A percentile compares a stretch with the other conserved stretches of the same genome.
phyloP scores from a whole-genome alignment of 64 coral and sea anemone genomes.

The Stichodactyla mertensii region DNA sequence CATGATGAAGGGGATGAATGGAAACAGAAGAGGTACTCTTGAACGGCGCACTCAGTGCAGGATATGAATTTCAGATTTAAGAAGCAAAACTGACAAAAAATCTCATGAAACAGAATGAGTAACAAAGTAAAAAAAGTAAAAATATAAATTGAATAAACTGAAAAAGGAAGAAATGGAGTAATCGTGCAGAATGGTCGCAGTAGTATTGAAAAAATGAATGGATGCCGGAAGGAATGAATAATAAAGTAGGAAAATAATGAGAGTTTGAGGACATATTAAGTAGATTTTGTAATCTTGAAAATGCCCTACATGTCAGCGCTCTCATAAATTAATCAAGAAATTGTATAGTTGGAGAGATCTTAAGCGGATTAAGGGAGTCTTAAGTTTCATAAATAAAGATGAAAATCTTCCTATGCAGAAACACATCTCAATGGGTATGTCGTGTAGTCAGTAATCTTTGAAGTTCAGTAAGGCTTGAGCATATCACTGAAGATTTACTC shows the following conservation, averaged over 20 bases:
- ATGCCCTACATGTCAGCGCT: not conserved
- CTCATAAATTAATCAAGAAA: not conserved
- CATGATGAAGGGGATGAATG: no score
- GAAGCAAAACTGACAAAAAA: not conserved
- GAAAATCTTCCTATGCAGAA: not conserved
- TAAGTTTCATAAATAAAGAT: not conserved
- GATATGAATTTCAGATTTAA: no score
- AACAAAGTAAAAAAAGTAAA: not conserved
- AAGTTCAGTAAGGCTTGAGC: not conserved
- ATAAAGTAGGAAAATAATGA: not conserved
- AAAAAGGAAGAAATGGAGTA: not conserved
- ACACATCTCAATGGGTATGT: not conserved
- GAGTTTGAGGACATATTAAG: not conserved
- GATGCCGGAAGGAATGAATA: not conserved
- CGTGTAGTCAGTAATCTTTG: not conserved
- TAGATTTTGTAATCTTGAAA: not conserved
- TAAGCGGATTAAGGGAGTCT: not conserved
- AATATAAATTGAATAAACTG: not conserved
- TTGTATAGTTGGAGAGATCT: not conserved
- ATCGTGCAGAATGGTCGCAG: not conserved
- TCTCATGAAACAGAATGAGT: no score
- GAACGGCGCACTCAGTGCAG: no score
- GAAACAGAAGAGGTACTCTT: no score
- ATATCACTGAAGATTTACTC: not conserved
- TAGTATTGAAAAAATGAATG: not conserved